These are phyloP conservation scores for Hydroisotoma schaefferi DNA, from an alignment of 2,888 invertebrate genomes.

Conservation along the genomic window DNA sequence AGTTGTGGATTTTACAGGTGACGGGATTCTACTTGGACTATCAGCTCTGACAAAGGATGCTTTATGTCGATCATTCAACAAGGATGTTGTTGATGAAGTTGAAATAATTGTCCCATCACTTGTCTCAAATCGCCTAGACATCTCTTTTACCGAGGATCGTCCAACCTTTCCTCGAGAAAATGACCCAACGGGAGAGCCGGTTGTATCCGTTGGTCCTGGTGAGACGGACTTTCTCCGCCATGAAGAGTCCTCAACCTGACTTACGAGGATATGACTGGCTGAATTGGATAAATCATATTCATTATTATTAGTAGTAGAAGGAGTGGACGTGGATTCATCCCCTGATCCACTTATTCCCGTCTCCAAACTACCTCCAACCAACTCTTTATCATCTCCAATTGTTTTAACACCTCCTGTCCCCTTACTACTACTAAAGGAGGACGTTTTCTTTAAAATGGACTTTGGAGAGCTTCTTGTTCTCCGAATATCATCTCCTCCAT, in stretches of 20 bases:
- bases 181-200: too few species aligned
- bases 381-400: conserved; percentile 3
- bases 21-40: conserved; percentile 33
- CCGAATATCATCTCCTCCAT: conserved; percentile 1
- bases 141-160: conserved; percentile 46
- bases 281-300: not conserved
- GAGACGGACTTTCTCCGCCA: conserved; percentile 24
- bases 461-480: conserved; percentile 31
- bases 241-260: conserved; percentile 29
- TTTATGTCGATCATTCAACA: not conserved
- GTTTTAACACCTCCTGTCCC: not conserved
- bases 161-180: conserved; percentile 46
- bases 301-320: not conserved
- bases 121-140: conserved; percentile 44
- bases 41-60: conserved; percentile 16
- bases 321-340: conserved; percentile 1
- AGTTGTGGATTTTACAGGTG: conserved; percentile 19
- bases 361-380: not conserved
- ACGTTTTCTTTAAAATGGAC: conserved; percentile 47
- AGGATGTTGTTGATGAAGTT: conserved; percentile 17
- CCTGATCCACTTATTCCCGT: conserved; percentile 16
- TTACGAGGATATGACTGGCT: not conserved
- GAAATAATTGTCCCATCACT: conserved; percentile 11
- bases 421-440: conserved; percentile 36
- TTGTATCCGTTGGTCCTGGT: conserved; percentile 18